phyloP scores from a whole-genome alignment of 2,113 vertebrate species.

The Ranitomeya variabilis region DNA sequence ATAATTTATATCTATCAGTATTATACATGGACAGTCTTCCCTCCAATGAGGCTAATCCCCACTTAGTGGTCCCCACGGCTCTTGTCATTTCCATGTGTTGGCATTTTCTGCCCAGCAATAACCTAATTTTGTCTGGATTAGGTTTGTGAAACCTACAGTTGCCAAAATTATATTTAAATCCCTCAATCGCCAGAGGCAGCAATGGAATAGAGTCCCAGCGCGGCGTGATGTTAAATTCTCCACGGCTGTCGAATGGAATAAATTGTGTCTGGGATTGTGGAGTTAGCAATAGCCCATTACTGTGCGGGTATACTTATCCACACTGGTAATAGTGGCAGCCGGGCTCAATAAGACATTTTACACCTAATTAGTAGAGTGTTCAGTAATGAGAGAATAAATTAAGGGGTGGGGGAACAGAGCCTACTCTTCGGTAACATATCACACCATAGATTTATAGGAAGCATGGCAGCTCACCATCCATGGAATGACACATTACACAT shows the following conservation, averaged over 20 bases:
- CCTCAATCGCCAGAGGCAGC: slow-evolving; percentile 24
- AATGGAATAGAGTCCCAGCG: background rate
- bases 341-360: slow-evolving; percentile 21
- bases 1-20: background rate
- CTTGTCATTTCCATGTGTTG: slow-evolving; percentile 11
- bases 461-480: background rate
- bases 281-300: slow-evolving; percentile 22
- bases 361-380: slow-evolving; percentile 17
- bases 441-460: background rate
- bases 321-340: background rate
- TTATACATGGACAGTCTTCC: background rate
- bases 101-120: slow-evolving; percentile 40
- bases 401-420: background rate
- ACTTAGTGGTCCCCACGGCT: slow-evolving; percentile 10
- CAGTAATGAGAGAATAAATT: slow-evolving; percentile 26
- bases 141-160: slow-evolving; percentile 27
- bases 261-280: slow-evolving; percentile 16
- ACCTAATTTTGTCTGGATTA: slow-evolving; percentile 49
- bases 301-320: background rate
- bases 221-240: slow-evolving; percentile 36
- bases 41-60: slow-evolving; percentile 33
- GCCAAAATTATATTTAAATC: slow-evolving; percentile 50
- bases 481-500: background rate
- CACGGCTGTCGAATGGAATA: slow-evolving; percentile 40
- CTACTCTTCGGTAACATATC: background rate